phyloP scores from a whole-genome alignment of 2,113 vertebrate genomes.

The Balaeniceps rex region DNA sequence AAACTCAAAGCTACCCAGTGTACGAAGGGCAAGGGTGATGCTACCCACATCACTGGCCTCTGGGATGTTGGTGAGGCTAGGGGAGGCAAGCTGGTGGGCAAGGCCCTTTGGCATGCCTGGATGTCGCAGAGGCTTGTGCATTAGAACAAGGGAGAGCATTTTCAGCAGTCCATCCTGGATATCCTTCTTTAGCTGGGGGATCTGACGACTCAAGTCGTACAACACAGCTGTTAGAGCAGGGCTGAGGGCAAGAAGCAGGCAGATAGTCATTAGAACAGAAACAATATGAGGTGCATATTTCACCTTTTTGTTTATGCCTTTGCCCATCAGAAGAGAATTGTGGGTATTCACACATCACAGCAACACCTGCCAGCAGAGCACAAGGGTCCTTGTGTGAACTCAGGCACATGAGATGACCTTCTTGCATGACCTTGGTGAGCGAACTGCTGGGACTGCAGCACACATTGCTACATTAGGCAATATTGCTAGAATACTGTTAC shows the following conservation, averaged over 20 bases:
- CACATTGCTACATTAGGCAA: not conserved
- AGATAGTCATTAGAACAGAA: not conserved
- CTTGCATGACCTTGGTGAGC: not conserved
- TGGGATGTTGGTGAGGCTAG: constrained; percentile 93
- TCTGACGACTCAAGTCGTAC: constrained; percentile 96
- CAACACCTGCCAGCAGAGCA: not conserved
- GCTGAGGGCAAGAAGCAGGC: constrained; percentile 66
- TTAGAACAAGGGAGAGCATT: constrained; percentile 97
- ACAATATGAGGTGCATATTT: not conserved
- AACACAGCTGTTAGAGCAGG: constrained; percentile 95
- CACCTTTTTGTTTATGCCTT: not conserved
- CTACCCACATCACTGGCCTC: constrained; percentile 96
- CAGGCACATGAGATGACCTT: not conserved
- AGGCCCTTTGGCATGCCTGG: constrained; percentile 98
- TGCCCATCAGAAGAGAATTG: not conserved
- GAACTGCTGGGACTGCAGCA: not conserved
- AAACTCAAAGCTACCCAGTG: constrained; percentile 96
- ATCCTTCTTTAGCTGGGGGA: constrained; percentile 97
- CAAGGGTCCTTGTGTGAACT: not conserved
- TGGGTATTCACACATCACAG: not conserved
- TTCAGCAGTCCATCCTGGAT: constrained; percentile 98
- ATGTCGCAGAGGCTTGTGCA: constrained; percentile 96
- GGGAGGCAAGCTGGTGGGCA: constrained; percentile 93
- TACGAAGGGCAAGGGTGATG: constrained; percentile 95
- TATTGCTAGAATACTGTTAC: not conserved